A percentile compares a stretch with the other conserved stretches of the same genome.
Conservation (phyloP, 1,140 invertebrate species). For the Anthonomus grandis region DNA sequence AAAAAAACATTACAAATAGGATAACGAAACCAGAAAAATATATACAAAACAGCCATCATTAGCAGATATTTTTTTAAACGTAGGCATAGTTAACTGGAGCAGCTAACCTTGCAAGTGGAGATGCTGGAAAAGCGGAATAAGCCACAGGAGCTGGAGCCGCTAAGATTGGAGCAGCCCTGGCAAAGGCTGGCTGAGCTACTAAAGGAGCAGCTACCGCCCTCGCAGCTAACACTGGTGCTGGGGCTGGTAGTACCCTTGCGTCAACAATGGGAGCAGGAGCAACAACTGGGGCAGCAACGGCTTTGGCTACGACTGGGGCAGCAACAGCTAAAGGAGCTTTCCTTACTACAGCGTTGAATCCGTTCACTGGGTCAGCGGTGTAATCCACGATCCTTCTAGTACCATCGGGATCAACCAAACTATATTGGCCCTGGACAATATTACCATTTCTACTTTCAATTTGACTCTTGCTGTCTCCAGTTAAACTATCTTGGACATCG, state of each 20-base stretch:
- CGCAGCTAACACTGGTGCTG: constrained; percentile 13
- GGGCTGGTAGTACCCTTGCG: no score
- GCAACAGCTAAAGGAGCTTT: constrained; percentile 39
- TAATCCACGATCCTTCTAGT: constrained; percentile 58
- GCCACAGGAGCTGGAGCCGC: constrained; percentile 20
- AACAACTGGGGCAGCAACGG: constrained; percentile 24
- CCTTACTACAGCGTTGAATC: constrained; percentile 53
- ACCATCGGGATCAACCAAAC: constrained; percentile 22
- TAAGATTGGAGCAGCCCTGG: constrained; percentile 18
- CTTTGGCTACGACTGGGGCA: constrained; percentile 27
- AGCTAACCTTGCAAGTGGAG: constrained; percentile 35
- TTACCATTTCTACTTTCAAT: constrained; percentile 59
- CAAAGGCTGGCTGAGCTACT: constrained; percentile 5
- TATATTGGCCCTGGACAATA: constrained; percentile 57
- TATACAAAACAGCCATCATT: no score
- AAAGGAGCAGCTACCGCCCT: constrained; percentile 19
- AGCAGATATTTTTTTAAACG: constrained; percentile 3
- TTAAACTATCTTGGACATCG: constrained; percentile 57
- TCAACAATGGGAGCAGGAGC: constrained; percentile 13
- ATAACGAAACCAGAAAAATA: no score
- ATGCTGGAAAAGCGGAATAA: constrained; percentile 10
- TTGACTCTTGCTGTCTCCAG: constrained; percentile 59
- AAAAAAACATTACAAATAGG: no score
- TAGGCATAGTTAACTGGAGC: constrained; percentile 31
- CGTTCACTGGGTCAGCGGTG: constrained; percentile 57